Conservation (phyloP, 2,888 invertebrate species). For the Heteromyza rotundicornis region DNA sequence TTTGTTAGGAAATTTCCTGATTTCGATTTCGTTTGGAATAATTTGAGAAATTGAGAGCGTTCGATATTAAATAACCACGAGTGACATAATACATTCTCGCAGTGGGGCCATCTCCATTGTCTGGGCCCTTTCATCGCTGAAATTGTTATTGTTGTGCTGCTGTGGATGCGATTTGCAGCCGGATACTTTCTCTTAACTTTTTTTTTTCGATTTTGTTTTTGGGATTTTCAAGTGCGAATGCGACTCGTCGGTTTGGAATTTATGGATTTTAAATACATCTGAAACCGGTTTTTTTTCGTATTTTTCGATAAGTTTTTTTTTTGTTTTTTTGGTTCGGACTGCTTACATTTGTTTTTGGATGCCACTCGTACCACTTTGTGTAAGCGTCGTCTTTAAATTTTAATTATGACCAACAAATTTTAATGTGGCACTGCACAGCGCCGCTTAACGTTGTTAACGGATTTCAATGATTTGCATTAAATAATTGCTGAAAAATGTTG, state of each 20-base stretch:
- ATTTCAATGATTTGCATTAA: not conserved
- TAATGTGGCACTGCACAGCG: not conserved
- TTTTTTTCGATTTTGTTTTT: not conserved
- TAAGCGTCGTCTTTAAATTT: not conserved
- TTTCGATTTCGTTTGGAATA: no score
- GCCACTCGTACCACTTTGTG: not conserved
- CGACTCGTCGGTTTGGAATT: not conserved
- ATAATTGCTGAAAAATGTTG: not conserved
- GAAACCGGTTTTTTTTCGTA: not conserved
- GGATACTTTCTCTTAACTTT: constrained; percentile 12
- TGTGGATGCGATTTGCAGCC: constrained; percentile 3
- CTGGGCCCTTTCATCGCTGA: not conserved
- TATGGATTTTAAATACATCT: not conserved
- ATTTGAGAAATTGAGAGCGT: no score
- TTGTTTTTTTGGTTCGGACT: not conserved
- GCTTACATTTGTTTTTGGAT: not conserved
- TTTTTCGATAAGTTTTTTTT: not conserved
- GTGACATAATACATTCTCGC: not conserved
- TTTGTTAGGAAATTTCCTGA: no score
- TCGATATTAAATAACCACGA: not conserved
- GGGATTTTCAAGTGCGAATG: constrained; percentile 4
- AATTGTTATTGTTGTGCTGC: not conserved
- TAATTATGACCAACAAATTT: not conserved
- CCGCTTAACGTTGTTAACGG: not conserved
- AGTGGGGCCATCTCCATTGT: no score